phyloP scores from a whole-genome alignment of 2,113 vertebrate genomes.

The Gymnarchus niloticus region DNA sequence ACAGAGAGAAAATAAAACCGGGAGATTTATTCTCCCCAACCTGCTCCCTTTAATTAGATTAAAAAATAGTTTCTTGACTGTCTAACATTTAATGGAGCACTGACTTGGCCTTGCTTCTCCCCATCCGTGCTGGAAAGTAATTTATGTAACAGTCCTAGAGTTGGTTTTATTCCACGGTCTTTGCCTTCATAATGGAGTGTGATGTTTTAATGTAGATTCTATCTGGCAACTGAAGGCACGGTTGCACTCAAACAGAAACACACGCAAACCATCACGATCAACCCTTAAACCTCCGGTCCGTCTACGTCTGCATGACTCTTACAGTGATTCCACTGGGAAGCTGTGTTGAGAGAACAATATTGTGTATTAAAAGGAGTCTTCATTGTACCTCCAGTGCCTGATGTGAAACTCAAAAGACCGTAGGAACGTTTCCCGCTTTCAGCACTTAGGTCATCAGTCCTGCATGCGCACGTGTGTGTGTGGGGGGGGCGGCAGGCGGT shows the following conservation, averaged over 20 bases:
- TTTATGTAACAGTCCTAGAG: conserved; percentile 5
- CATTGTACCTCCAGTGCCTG: too few species aligned
- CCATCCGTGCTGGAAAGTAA: conserved; percentile 10
- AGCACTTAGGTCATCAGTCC: not conserved
- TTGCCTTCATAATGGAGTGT: conserved; percentile 18
- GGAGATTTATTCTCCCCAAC: conserved; percentile 14
- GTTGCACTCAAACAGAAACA: not conserved
- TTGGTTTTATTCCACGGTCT: not conserved
- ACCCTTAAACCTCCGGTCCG: not conserved
- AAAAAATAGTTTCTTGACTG: conserved; percentile 16
- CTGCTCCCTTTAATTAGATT: conserved; percentile 25
- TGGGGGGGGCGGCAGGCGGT: not conserved
- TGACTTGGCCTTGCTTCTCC: not conserved
- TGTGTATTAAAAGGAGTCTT: not conserved
- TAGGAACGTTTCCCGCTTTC: not conserved
- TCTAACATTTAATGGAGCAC: not conserved
- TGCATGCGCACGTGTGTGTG: not conserved
- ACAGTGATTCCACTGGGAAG: not conserved
- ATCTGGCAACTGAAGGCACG: not conserved
- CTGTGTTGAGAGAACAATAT: not conserved
- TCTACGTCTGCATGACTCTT: not conserved
- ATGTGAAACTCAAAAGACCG: not conserved
- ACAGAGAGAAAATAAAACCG: conserved; percentile 11
- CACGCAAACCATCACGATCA: not conserved
- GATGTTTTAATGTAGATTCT: conserved; percentile 22